Evolutionary conservation across 2,113 vertebrate genomes (phyloP).

Genomic region (Apaloderma vittatum): DNA sequence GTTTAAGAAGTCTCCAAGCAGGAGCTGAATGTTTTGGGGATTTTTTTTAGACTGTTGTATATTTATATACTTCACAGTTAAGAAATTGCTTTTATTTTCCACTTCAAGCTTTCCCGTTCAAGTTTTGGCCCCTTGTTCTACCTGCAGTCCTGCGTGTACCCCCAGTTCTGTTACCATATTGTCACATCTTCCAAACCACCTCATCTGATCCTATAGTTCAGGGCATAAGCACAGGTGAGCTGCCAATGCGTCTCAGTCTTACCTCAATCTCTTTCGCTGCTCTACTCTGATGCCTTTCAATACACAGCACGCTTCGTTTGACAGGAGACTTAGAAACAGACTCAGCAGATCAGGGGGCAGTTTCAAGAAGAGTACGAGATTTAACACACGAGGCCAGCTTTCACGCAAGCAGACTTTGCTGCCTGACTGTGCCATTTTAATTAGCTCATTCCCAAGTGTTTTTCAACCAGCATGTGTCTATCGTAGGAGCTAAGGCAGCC

Average conservation of each 20-base stretch:
- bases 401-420: background rate
- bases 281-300: background rate
- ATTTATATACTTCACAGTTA: background rate
- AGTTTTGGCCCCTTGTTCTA: background rate
- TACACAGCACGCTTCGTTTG: background rate
- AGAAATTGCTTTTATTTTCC: background rate
- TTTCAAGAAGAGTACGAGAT: background rate
- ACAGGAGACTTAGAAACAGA: background rate
- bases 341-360: background rate
- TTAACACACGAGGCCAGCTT: accelerated
- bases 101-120: background rate
- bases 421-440: background rate
- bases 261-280: background rate
- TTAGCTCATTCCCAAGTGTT: background rate
- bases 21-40: background rate
- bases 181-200: background rate
- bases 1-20: background rate
- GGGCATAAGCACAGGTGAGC: background rate
- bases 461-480: background rate
- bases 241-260: accelerated
- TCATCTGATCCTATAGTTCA: accelerated
- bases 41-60: background rate
- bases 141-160: background rate
- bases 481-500: background rate
- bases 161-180: background rate